A percentile compares a stretch with the other conserved stretches of the same genome.
Evolutionary conservation across 1,140 invertebrate genomes (phyloP).

Genomic region (Drosophila bipectinata): DNA sequence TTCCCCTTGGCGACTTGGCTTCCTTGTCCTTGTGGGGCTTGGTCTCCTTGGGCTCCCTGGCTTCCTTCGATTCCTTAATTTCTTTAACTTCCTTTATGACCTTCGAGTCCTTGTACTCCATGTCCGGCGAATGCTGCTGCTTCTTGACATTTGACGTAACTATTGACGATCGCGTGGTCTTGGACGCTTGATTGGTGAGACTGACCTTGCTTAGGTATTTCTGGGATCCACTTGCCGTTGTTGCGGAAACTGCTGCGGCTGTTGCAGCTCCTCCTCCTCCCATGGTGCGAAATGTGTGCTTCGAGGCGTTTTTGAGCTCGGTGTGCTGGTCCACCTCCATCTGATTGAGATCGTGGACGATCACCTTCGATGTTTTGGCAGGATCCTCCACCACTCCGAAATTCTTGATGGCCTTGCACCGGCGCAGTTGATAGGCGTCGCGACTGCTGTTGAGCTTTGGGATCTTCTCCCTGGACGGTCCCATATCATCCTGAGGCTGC

Average conservation of each 20-base stretch:
- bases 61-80: background rate
- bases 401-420: background rate
- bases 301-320: background rate
- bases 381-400: background rate
- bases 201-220: background rate
- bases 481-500: background rate
- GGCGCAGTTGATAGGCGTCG: background rate
- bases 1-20: slow-evolving; percentile 6
- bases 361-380: background rate
- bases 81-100: background rate
- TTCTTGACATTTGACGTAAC: background rate
- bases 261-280: slow-evolving; percentile 1
- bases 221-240: background rate
- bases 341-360: background rate
- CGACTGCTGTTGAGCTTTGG: background rate
- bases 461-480: slow-evolving; percentile 6
- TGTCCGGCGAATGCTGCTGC: background rate
- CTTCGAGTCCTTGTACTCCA: slow-evolving; percentile 1
- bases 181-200: background rate
- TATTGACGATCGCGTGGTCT: background rate
- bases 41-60: background rate
- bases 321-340: slow-evolving; percentile 4
- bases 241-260: background rate
- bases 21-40: background rate
- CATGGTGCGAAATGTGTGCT: background rate